Base-by-base conservation (phyloP, 1,140 invertebrate genomes). In the Laupala kohalensis region DNA sequence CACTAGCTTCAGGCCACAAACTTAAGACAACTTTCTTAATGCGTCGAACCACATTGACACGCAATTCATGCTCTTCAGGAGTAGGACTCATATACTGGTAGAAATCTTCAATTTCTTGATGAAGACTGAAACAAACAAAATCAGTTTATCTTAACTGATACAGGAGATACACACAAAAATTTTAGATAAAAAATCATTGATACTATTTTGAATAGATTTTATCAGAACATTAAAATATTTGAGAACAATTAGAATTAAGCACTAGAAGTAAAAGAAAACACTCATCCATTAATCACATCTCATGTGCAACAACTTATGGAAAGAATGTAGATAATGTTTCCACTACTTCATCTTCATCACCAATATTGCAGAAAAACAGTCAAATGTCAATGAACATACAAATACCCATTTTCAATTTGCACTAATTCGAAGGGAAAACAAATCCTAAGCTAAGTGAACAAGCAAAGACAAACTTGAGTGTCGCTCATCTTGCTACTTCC, bases 41-140 rank as follows among this genome's bases (percentile, higher is more conserved):
- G 75, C 94, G 87, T 75, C 89, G 86, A 72, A 98, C 92, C 28
- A 98, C 94, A 77, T 90, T 88, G 30, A 90, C 83, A 74, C 96
- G 84, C 80, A 97, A 89, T 76, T 86, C 82, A 81, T 96, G 93
- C 79, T 98, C 96, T 76, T 94, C 92, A 74, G 87, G 85, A 25
- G 92, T 93, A 5, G 96, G 96, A 74, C 90, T 90, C 90, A 98
- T 97, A 82, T 97, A 97, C 73, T 86, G 80, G 82, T 90, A 97
- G 83, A 98, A 98, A 82, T 98, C 95, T 81, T 94, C 90, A 74
- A 99, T 97, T 84, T 98, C 96, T 83, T 98, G 89, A 81, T 99
- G 95, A 69, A 99, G 83, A 72, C 95, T 94, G 80, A 66, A 83
- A 81, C 69, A 76, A 63, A 69, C 29, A 73, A 19, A 3, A 24